Evolutionary conservation across 2,888 invertebrate species (phyloP), one percentile per base, ranked within the genome.

Genomic region (Sinhomidia bicolor): DNA sequence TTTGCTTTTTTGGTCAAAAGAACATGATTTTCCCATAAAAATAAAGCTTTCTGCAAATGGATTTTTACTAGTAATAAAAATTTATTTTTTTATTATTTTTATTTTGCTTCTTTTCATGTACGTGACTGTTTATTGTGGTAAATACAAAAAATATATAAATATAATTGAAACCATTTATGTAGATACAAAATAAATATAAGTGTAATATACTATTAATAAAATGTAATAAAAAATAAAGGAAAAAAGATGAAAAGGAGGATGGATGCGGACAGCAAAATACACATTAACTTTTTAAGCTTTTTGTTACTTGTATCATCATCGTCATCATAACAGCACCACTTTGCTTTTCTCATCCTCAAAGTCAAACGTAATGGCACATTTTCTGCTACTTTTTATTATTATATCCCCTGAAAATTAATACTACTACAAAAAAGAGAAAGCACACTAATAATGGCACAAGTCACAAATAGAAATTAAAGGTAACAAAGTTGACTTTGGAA

Each of bases 1-100:
- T 3, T 4, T 3, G 47, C 47, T 2, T 17, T 54, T 17, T 54
- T n/a, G 65, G 65, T 65, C 65, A 65, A 32, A 65, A n/a, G 65
- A 74, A 74, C 74, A 74, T 74, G 74, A 74, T 51, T 74, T 74
- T 74, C 32, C 26, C 74, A 74, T 74, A 74, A 74, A 74, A 51
- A 20, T 41, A 51, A 26, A n/a, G 23, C 51, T 20, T 47, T 71
- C 14, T 32, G 65, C 3, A 60, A 60, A 60, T 60, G 60, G 23
- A 5, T 60, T 60, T 23, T 60, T 17, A n/a, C n/a, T n/a, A 7
- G 17, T n/a, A n/a, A 17, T n/a, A 57, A 57, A 57, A 57, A 17
- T 57, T 2, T 57, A n/a, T 4, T 57, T 7, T 57, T 3, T 47
- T 41, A 10, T 14, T 14, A 9, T 57, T 51, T 57, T 20, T 20